These are phyloP conservation scores for Mus caroli DNA, from an alignment of 2,797 vertebrate genomes.

Conservation along the genomic window DNA sequence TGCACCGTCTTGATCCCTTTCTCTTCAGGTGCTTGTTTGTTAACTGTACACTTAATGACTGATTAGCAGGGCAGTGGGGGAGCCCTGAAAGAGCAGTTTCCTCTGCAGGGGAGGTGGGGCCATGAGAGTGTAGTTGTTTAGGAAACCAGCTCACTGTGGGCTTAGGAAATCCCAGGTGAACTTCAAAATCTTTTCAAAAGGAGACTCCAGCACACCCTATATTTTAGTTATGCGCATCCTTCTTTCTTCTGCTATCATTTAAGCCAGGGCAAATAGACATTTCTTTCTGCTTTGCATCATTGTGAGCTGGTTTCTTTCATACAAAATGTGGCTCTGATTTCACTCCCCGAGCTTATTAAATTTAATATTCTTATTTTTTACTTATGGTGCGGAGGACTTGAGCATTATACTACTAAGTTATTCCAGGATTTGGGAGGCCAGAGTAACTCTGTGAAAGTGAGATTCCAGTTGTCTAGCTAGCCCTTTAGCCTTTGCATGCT, in stretches of 20 bases:
- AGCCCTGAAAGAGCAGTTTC: constrained; percentile 85
- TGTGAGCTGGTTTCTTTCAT: constrained; percentile 42
- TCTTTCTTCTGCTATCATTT: constrained; percentile 66
- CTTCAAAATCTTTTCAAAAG: constrained; percentile 45
- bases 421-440: constrained; percentile 58
- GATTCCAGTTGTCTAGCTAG: constrained; percentile 63
- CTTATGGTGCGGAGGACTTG: constrained; percentile 54
- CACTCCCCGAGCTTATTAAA: constrained; percentile 81
- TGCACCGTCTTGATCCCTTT: constrained; percentile 89
- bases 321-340: constrained; percentile 82
- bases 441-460: constrained; percentile 67
- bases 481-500: constrained; percentile 51
- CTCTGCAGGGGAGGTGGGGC: neutral
- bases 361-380: constrained; percentile 77
- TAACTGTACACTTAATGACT: constrained; percentile 87
- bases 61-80: constrained; percentile 85
- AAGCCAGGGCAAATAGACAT: constrained; percentile 58
- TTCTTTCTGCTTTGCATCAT: constrained; percentile 63
- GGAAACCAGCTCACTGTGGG: constrained; percentile 30
- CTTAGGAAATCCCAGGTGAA: neutral
- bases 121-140: constrained; percentile 17
- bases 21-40: constrained; percentile 90
- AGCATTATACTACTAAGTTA: constrained; percentile 45
- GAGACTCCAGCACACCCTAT: neutral
- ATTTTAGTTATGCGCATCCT: neutral